Percentiles rank a stretch among this genome's conserved stretches.
phyloP scores from a whole-genome alignment of 2,797 vertebrate genomes.

The Scolopax bukidnonensis region DNA sequence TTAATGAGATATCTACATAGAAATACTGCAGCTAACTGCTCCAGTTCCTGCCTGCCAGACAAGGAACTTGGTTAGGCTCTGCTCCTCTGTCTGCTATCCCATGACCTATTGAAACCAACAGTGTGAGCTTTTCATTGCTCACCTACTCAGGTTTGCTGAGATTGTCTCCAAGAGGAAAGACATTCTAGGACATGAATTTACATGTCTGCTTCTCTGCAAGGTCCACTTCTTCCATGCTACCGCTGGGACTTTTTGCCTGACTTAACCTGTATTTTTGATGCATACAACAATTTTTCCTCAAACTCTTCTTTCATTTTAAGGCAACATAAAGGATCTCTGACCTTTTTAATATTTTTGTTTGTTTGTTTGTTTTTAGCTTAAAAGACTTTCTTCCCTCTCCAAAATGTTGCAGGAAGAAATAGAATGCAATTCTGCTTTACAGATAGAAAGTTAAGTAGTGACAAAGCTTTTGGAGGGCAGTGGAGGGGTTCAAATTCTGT shows the following conservation, averaged over 20 bases:
- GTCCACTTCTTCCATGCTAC: background rate
- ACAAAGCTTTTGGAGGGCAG: background rate
- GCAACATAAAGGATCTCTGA: background rate
- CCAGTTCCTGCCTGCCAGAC: background rate
- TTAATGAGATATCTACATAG: background rate
- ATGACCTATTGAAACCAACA: accelerated
- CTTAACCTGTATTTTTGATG: background rate
- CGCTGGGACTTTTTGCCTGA: background rate
- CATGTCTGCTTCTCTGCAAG: accelerated
- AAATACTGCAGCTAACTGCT: background rate
- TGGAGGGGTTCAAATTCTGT: background rate
- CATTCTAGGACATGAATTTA: background rate
- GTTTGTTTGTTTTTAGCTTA: background rate
- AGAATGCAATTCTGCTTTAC: background rate
- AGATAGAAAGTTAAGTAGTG: background rate
- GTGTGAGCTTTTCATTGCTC: background rate
- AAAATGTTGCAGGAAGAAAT: background rate
- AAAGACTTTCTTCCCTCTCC: background rate
- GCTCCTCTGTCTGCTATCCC: background rate
- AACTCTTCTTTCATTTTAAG: background rate
- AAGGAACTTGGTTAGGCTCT: background rate
- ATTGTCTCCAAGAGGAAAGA: background rate
- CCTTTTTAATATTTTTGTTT: background rate
- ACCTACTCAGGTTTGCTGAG: background rate
- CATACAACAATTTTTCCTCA: background rate